phyloP scores from a whole-genome alignment of 2,797 vertebrate genomes.

The Austrolebias charrua region DNA sequence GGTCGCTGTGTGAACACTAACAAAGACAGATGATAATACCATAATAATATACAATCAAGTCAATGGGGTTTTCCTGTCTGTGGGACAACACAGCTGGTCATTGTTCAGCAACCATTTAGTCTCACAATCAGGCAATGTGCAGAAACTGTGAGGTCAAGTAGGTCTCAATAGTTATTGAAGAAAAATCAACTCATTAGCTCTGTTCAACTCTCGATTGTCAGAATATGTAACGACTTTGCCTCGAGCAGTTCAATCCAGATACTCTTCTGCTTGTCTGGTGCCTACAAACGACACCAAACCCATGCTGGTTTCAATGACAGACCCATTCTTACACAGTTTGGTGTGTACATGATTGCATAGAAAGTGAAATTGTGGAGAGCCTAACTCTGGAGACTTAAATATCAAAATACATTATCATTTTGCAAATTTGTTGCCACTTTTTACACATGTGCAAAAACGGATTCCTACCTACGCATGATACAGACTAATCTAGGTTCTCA shows the following conservation, averaged over 20 bases:
- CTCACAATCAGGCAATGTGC: constrained; percentile 48
- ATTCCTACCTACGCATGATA: not conserved
- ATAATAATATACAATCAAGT: constrained; percentile 65
- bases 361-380: not conserved
- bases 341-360: not conserved
- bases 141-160: constrained; percentile 35
- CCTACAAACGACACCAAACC: not conserved
- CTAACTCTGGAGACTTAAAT: not conserved
- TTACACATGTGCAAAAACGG: not conserved
- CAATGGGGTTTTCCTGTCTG: constrained; percentile 64
- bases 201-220: constrained; percentile 6
- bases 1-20: constrained; percentile 64
- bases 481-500: too few species aligned
- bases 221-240: not conserved
- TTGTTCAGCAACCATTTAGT: constrained; percentile 61
- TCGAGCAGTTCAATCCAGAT: not conserved
- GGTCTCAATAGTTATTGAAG: constrained; percentile 17
- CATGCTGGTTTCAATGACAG: not conserved
- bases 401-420: not conserved
- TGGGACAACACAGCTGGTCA: constrained; percentile 37
- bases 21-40: constrained; percentile 58
- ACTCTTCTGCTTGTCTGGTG: too few species aligned
- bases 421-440: not conserved
- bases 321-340: not conserved
- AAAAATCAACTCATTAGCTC: constrained; percentile 12